These are phyloP conservation scores for Arion vulgaris DNA, from an alignment of 1,140 invertebrate genomes.

Conservation along the genomic window DNA sequence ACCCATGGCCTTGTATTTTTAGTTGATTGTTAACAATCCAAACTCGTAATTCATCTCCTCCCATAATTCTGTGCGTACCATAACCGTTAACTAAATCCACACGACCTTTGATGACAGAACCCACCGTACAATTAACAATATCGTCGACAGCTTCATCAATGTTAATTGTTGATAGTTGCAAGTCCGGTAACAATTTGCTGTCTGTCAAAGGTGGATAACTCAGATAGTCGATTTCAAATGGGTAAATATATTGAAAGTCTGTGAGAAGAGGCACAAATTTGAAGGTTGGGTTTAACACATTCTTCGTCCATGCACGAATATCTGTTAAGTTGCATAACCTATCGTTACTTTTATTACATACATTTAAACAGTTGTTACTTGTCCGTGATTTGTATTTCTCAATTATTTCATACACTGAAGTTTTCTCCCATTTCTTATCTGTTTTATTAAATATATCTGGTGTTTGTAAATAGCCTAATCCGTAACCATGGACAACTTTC, in stretches of 20 bases:
- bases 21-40: neutral
- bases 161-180: neutral
- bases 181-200: neutral
- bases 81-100: constrained; percentile 15
- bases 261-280: neutral
- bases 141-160: neutral
- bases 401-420: neutral
- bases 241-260: constrained; percentile 2
- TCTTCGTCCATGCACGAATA: neutral
- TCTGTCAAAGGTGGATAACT: constrained; percentile 3
- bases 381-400: neutral
- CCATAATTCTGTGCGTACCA: neutral
- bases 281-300: neutral
- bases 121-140: neutral
- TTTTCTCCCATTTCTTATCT: neutral
- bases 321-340: neutral
- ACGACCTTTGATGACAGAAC: neutral
- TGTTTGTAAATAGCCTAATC: too few species aligned
- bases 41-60: constrained; percentile 9
- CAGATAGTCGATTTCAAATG: constrained; percentile 8
- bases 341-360: neutral
- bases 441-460: neutral
- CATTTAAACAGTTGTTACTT: neutral
- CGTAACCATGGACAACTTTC: too few species aligned
- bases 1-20: neutral